Evolutionary conservation across 2,113 vertebrate species (phyloP).

Genomic region (Sclerurus mexicanus): DNA sequence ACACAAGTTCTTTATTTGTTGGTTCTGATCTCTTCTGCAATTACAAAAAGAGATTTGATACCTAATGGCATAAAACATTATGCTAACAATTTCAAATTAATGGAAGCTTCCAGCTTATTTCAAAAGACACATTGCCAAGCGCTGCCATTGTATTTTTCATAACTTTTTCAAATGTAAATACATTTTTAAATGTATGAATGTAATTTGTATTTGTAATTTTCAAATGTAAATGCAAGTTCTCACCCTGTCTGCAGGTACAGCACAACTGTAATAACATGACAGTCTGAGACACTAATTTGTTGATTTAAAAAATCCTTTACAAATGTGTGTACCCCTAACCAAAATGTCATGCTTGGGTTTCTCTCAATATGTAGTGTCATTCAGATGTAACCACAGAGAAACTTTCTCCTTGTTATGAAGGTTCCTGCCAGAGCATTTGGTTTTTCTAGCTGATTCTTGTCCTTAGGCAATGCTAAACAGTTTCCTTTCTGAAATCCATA

Average conservation of each 20-base stretch:
- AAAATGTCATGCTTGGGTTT: background rate
- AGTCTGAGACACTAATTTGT: background rate
- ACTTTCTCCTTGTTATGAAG: background rate
- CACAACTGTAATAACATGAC: background rate
- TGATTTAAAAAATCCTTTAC: background rate
- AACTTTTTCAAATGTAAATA: background rate
- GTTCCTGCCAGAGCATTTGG: background rate
- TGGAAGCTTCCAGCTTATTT: background rate
- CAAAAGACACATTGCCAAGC: background rate
- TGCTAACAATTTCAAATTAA: background rate
- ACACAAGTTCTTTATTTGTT: background rate
- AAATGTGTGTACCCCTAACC: background rate
- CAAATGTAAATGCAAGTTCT: background rate
- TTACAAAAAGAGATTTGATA: conserved; percentile 2
- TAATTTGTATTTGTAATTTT: background rate
- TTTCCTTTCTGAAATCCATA: background rate
- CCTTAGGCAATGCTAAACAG: background rate
- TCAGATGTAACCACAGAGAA: background rate
- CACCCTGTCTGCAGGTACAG: background rate
- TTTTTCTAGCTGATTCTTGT: background rate
- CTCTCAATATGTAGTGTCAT: background rate
- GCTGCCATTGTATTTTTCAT: background rate
- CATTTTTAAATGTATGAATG: background rate
- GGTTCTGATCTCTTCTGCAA: background rate
- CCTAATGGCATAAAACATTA: background rate